Conservation (phyloP, 2,797 vertebrate species). For the Pipistrellus pipistrellus region DNA sequence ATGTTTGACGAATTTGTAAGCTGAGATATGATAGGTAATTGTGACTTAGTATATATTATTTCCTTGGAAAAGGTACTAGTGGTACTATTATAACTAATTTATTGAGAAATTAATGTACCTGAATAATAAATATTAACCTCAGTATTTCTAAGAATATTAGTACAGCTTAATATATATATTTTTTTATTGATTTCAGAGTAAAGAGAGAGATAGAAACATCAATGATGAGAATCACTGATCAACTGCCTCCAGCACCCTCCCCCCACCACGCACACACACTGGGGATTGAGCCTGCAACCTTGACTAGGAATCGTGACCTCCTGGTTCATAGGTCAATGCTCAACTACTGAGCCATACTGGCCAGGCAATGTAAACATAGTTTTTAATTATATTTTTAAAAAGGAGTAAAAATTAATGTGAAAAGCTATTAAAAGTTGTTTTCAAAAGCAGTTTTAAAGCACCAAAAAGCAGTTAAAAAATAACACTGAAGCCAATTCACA, state of each 20-base stretch:
- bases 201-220: no score
- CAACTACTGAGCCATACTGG: no score
- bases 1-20: slow-evolving; percentile 11
- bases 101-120: slow-evolving; percentile 13
- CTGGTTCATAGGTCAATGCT: no score
- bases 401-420: not conserved
- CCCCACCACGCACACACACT: no score
- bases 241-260: no score
- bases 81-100: slow-evolving; percentile 7
- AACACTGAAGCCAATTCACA: not conserved
- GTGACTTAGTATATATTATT: not conserved
- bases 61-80: slow-evolving; percentile 9
- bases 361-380: not conserved
- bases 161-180: not conserved
- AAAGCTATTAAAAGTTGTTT: not conserved
- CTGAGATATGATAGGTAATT: not conserved
- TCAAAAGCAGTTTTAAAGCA: not conserved
- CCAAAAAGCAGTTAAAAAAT: slow-evolving; percentile 5
- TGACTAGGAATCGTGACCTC: no score
- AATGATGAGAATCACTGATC: no score
- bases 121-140: slow-evolving; percentile 5
- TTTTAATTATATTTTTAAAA: slow-evolving; percentile 52
- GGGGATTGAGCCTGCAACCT: no score
- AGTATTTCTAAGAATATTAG: not conserved
- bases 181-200: no score